Percentiles rank a stretch among this genome's conserved stretches.
phyloP scores from a whole-genome alignment of 1,140 invertebrate species.

The Linepithema humile region DNA sequence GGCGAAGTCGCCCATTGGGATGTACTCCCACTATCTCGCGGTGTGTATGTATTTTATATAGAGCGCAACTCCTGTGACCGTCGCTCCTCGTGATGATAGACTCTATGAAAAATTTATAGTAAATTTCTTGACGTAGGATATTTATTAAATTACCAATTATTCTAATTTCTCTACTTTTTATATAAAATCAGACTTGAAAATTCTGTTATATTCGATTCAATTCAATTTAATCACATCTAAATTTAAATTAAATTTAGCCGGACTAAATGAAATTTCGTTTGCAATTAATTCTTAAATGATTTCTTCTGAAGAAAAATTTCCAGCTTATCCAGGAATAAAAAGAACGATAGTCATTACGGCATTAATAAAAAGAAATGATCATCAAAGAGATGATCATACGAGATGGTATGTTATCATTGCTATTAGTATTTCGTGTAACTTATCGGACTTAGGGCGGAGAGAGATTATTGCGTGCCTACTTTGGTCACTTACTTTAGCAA shows the following conservation, averaged over 20 bases:
- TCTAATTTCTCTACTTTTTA: background rate
- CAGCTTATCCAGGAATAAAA: background rate
- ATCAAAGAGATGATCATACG: too few relatives aligned
- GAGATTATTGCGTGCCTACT: conserved; percentile 11
- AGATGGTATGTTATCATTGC: too few relatives aligned
- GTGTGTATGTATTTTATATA: background rate
- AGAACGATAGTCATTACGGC: too few relatives aligned
- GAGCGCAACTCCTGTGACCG: background rate
- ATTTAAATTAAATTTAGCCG: conserved; percentile 3
- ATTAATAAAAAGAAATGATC: background rate
- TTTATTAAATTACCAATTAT: background rate
- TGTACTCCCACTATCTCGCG: background rate
- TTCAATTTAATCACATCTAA: background rate
- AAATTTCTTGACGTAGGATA: background rate
- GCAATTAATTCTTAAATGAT: background rate
- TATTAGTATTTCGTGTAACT: background rate
- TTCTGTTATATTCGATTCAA: background rate
- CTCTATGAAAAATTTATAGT: background rate
- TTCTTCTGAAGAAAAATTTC: background rate
- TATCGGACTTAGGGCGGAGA: background rate
- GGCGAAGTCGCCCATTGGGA: background rate
- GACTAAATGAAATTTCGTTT: background rate
- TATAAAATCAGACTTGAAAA: background rate
- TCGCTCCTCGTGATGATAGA: background rate
- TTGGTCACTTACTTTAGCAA: background rate